Percentiles rank a stretch among this genome's conserved stretches.
phyloP scores from a whole-genome alignment of 2,888 invertebrate species.

The Epirrhoe alternata region DNA sequence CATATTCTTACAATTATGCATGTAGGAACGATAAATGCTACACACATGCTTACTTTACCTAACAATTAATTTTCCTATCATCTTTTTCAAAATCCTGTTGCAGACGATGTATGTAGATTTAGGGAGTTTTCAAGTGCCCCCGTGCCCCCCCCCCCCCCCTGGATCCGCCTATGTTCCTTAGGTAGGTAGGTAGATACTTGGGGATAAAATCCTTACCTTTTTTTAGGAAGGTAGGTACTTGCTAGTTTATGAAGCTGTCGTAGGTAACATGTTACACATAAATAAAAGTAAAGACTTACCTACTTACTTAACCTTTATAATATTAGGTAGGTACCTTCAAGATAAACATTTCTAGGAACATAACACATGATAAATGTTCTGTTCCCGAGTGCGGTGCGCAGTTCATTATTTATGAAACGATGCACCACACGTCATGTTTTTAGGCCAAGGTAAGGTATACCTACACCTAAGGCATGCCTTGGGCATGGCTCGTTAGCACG shows the following conservation, averaged over 20 bases:
- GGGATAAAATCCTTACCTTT: too few species aligned
- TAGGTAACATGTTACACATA: too few species aligned
- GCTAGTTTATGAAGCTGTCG: too few species aligned
- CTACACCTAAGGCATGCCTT: slow-evolving; percentile 9
- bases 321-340: too few species aligned
- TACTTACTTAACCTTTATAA: too few species aligned
- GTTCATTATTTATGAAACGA: slow-evolving; percentile 32
- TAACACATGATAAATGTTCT: slow-evolving; percentile 16
- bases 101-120: too few species aligned
- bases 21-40: slow-evolving; percentile 4
- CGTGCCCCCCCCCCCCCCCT: too few species aligned
- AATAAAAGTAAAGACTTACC: too few species aligned
- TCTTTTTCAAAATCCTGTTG: not conserved
- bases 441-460: slow-evolving; percentile 25
- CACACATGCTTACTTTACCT: not conserved
- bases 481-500: slow-evolving; percentile 8
- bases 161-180: too few species aligned
- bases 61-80: not conserved
- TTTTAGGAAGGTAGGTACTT: too few species aligned
- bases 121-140: too few species aligned
- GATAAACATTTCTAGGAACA: not conserved
- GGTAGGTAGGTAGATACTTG: too few species aligned
- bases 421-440: slow-evolving; percentile 26
- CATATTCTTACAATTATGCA: slow-evolving; percentile 13
- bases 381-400: slow-evolving; percentile 20